Conservation (phyloP, 2,113 vertebrate genomes). For the Cololabis saira region DNA sequence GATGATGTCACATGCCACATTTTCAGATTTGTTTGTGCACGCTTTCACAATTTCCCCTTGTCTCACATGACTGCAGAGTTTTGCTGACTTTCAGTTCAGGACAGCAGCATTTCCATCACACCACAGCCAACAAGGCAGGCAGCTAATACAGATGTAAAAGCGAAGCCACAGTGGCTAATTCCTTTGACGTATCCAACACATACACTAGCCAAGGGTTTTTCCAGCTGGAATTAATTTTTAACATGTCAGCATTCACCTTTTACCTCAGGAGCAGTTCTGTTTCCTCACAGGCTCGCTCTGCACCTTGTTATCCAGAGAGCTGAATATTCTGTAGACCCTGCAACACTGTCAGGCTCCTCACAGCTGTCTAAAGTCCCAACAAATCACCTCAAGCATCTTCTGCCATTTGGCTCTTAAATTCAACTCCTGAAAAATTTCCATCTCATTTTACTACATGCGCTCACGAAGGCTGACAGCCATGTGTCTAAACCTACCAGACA, state of each 20-base stretch:
- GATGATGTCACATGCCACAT: conserved; percentile 46
- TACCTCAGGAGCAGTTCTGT: conserved; percentile 50
- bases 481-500: conserved; percentile 12
- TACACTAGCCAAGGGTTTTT: conserved; percentile 49
- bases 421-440: conserved; percentile 58
- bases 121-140: neutral
- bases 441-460: conserved; percentile 38
- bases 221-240: conserved; percentile 56
- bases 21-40: conserved; percentile 17
- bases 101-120: conserved; percentile 1
- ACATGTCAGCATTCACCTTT: conserved; percentile 64
- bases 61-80: neutral
- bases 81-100: neutral
- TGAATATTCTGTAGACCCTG: conserved; percentile 65
- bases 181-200: conserved; percentile 29
- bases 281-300: conserved; percentile 50
- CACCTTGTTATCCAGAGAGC: conserved; percentile 68
- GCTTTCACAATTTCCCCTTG: conserved; percentile 10
- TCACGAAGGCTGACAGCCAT: conserved; percentile 24
- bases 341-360: conserved; percentile 68
- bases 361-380: conserved; percentile 57
- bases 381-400: conserved; percentile 69
- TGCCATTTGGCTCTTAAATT: conserved; percentile 63
- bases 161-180: conserved; percentile 27
- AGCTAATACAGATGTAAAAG: conserved; percentile 33